phyloP scores from a whole-genome alignment of 2,888 invertebrate genomes.

The Spodoptera exigua region DNA sequence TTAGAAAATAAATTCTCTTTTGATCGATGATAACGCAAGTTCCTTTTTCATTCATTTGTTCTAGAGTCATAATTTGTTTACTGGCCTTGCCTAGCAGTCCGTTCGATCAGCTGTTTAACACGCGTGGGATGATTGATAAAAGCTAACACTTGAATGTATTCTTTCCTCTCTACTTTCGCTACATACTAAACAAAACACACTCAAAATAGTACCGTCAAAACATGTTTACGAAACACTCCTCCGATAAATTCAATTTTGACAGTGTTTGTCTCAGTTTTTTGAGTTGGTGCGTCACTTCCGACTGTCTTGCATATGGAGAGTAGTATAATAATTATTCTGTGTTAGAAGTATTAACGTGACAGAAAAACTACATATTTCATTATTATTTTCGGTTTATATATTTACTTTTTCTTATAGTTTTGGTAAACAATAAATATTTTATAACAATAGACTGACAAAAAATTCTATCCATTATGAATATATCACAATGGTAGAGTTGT shows the following conservation, averaged over 20 bases:
- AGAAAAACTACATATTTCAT: too few species aligned
- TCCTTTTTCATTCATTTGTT: background rate
- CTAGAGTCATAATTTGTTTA: background rate
- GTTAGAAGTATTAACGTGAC: too few species aligned
- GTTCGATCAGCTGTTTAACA: conserved; percentile 31
- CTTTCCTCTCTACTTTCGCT: conserved; percentile 5
- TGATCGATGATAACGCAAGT: too few species aligned
- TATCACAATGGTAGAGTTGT: too few species aligned
- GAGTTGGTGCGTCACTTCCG: background rate
- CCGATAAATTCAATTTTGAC: background rate
- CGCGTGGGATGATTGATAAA: conserved; percentile 17
- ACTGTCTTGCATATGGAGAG: too few species aligned
- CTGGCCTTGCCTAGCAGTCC: conserved; percentile 3
- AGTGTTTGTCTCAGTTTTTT: conserved; percentile 12
- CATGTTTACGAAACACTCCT: conserved; percentile 38
- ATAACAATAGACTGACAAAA: too few species aligned
- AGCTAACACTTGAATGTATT: conserved; percentile 19
- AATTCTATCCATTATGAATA: too few species aligned
- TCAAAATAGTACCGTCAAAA: conserved; percentile 45
- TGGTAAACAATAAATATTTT: too few species aligned
- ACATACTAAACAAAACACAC: conserved; percentile 29
- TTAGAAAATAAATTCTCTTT: too few species aligned
- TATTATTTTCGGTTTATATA: background rate
- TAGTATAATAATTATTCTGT: too few species aligned
- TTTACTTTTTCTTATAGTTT: background rate